Conservation (phyloP, 2,797 vertebrate species). For the Tympanoctomys barrerae region DNA sequence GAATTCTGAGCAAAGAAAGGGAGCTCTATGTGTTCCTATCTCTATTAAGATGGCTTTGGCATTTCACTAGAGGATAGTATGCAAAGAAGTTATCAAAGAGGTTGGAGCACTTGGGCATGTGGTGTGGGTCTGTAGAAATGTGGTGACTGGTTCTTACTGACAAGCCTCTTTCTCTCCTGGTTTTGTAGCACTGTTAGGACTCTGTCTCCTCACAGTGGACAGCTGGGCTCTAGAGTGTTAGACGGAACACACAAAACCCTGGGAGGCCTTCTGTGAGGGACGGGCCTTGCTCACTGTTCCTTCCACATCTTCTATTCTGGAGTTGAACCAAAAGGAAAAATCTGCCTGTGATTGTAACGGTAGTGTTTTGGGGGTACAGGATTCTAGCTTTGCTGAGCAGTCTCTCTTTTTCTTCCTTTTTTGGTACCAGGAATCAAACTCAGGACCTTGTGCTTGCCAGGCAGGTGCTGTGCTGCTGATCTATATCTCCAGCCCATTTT, state of each 20-base stretch:
- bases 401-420: background rate
- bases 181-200: background rate
- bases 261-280: background rate
- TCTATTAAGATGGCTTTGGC: background rate
- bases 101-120: background rate
- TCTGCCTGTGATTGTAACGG: background rate
- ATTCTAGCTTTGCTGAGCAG: background rate
- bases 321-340: background rate
- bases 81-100: conserved; percentile 37
- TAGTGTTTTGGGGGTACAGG: background rate
- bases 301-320: background rate
- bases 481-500: too few species aligned
- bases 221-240: background rate
- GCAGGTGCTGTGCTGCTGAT: too few species aligned
- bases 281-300: background rate
- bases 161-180: background rate
- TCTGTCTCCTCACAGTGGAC: background rate
- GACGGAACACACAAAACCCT: background rate
- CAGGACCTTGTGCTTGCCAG: too few species aligned
- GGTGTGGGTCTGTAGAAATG: background rate
- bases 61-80: conserved; percentile 5
- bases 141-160: conserved; percentile 1
- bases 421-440: too few species aligned
- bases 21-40: background rate
- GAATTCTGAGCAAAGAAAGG: background rate